phyloP scores from a whole-genome alignment of 2,888 invertebrate genomes.

The Spodoptera exigua region DNA sequence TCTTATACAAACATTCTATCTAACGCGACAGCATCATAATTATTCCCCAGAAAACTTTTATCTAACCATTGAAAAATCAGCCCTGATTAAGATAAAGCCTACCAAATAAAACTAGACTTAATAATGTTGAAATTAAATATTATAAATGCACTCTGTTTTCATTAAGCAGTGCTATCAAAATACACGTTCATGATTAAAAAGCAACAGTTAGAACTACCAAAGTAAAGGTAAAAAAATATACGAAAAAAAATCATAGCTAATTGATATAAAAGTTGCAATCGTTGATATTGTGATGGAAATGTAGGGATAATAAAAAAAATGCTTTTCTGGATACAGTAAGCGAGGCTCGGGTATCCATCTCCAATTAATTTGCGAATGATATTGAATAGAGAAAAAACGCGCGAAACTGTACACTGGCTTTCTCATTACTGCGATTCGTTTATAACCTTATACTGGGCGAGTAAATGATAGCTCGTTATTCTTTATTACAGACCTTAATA shows the following conservation, averaged over 20 bases:
- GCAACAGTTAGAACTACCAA: not conserved
- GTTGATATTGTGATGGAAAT: conserved; percentile 38
- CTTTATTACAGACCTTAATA: conserved; percentile 62
- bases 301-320: conserved; percentile 54
- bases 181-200: conserved; percentile 4
- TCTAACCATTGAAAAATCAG: no score
- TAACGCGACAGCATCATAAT: no score
- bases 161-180: not conserved
- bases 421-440: conserved; percentile 69
- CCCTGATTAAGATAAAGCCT: no score
- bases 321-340: conserved; percentile 51
- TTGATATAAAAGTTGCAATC: conserved; percentile 45
- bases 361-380: conserved; percentile 76
- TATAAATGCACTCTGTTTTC: no score
- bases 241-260: conserved; percentile 8
- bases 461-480: conserved; percentile 71
- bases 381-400: conserved; percentile 64
- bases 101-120: no score
- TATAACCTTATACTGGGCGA: conserved; percentile 57
- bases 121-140: no score
- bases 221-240: conserved; percentile 1
- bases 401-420: conserved; percentile 61
- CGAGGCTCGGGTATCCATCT: conserved; percentile 63
- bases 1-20: no score
- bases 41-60: no score